phyloP scores from a whole-genome alignment of 2,797 vertebrate species.

The Trematomus bernacchii region DNA sequence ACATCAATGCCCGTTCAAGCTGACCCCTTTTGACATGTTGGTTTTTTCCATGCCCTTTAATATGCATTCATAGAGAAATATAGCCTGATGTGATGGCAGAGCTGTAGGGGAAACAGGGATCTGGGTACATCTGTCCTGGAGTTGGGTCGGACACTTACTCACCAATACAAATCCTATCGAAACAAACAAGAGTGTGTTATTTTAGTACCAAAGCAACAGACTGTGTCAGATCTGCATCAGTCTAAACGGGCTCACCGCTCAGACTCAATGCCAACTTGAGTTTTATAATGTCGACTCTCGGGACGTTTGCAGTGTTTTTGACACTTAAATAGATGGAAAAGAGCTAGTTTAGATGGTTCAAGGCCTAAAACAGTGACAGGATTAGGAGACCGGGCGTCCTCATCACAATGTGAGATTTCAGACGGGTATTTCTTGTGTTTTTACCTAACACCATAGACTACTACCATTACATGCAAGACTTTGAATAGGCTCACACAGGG shows the following conservation, averaged over 20 bases:
- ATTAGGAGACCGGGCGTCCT: conserved; percentile 47
- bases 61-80: conserved; percentile 70
- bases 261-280: conserved; percentile 25
- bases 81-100: conserved; percentile 38
- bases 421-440: conserved; percentile 33
- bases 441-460: conserved; percentile 53
- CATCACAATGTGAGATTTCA: conserved; percentile 43
- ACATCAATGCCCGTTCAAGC: conserved; percentile 45
- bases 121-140: conserved; percentile 26
- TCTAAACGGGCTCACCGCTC: conserved; percentile 36
- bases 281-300: conserved; percentile 32
- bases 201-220: conserved; percentile 77
- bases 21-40: conserved; percentile 30
- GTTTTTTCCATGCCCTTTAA: conserved; percentile 45
- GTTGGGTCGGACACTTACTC: conserved; percentile 10
- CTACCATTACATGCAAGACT: conserved; percentile 34
- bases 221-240: conserved; percentile 53
- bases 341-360: conserved; percentile 6
- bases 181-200: conserved; percentile 34
- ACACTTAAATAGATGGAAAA: conserved; percentile 10
- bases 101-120: conserved; percentile 23
- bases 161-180: conserved; percentile 21
- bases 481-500: conserved; percentile 45
- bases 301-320: conserved; percentile 24
- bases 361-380: background rate